Evolutionary conservation across 37 sponge, comb jelly and placozoan genomes (phyloP).

Genomic region (Oopsacas minuta): DNA sequence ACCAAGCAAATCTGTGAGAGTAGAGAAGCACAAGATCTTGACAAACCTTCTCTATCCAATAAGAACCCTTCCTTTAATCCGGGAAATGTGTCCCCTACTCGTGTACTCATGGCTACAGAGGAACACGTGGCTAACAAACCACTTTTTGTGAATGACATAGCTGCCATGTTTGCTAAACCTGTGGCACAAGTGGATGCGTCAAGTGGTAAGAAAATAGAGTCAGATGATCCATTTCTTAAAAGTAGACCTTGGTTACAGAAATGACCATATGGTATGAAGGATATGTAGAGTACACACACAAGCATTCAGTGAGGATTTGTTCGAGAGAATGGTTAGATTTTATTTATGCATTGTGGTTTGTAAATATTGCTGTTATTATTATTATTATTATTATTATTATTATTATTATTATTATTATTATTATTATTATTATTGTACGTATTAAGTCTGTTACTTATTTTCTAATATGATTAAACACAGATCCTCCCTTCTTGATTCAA

Average conservation of each 20-base stretch:
- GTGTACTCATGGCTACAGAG: neutral
- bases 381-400: neutral
- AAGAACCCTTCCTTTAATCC: neutral
- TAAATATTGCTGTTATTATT: neutral
- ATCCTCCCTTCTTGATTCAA: neutral
- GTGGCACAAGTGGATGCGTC: neutral
- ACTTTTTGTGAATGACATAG: neutral
- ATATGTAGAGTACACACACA: neutral
- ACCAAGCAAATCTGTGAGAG: no score
- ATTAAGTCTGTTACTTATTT: neutral
- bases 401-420: no score
- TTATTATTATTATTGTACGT: no score
- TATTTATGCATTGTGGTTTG: neutral
- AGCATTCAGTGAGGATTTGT: neutral
- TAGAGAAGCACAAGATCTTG: no score
- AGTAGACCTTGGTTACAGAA: constrained; percentile 7
- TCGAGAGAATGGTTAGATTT: neutral
- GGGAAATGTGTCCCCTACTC: neutral
- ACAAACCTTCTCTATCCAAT: neutral
- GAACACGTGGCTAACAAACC: neutral
- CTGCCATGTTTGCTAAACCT: constrained; percentile 9
- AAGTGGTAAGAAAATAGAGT: neutral
- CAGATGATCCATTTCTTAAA: neutral
- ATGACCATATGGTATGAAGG: neutral
- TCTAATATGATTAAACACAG: neutral